Evolutionary conservation across 2,113 vertebrate species (phyloP).

Genomic region (Urocolius indicus): DNA sequence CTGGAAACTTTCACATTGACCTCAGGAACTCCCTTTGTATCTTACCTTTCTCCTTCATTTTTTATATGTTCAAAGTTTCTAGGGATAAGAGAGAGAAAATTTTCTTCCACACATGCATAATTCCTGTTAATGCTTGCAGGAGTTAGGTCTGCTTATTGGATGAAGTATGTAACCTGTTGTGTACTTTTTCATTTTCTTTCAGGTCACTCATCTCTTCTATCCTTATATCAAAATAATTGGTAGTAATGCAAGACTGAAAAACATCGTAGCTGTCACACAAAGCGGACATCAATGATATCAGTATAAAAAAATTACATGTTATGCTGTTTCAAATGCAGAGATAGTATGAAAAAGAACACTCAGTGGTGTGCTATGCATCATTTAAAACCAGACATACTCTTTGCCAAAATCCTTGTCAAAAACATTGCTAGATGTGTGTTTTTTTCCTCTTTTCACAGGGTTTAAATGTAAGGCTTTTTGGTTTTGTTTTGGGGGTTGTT

Average conservation of each 20-base stretch:
- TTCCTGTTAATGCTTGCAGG: neutral
- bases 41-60: neutral
- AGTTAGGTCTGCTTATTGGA: neutral
- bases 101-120: neutral
- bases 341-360: neutral
- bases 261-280: neutral
- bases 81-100: neutral
- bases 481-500: neutral
- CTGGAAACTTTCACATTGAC: neutral
- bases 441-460: neutral
- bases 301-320: neutral
- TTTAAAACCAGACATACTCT: constrained; percentile 15
- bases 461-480: constrained; percentile 40
- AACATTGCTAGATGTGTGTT: neutral
- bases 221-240: constrained; percentile 16
- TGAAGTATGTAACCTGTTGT: neutral
- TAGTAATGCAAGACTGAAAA: neutral
- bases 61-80: neutral
- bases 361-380: neutral
- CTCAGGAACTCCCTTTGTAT: neutral
- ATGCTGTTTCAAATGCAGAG: constrained; percentile 9
- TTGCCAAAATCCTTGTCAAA: neutral
- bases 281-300: constrained; percentile 20
- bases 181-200: neutral
- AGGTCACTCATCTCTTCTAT: neutral